Conservation (phyloP, 2,113 vertebrate genomes). For the Columba janthina region DNA sequence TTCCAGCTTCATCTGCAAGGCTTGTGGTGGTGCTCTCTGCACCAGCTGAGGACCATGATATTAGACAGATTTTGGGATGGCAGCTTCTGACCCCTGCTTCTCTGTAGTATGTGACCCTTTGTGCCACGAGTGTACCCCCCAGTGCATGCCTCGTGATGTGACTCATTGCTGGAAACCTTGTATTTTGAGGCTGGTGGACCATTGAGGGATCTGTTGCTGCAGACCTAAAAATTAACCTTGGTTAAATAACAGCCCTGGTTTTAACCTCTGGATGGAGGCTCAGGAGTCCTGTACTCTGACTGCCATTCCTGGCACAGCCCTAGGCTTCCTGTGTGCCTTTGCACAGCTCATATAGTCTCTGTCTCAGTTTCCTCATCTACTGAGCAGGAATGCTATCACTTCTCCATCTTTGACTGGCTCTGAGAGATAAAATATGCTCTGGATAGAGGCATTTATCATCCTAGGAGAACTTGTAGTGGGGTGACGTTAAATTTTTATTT, state of each 20-base stretch:
- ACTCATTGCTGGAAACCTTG: not conserved
- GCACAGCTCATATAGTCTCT: not conserved
- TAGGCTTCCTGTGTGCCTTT: not conserved
- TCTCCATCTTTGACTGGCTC: not conserved
- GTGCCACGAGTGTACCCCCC: not conserved
- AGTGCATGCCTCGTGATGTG: not conserved
- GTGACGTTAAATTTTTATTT: not conserved
- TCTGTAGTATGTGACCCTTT: not conserved
- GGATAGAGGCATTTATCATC: not conserved
- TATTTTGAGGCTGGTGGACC: not conserved
- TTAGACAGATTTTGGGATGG: not conserved
- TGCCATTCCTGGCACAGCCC: not conserved
- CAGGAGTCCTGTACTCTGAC: not conserved
- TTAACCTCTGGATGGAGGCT: not conserved
- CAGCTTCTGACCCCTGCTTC: not conserved
- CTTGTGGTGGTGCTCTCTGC: not conserved
- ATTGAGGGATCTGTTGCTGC: rapidly evolving
- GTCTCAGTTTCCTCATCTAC: not conserved
- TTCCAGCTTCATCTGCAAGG: not conserved
- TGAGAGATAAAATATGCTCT: not conserved
- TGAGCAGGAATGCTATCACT: not conserved
- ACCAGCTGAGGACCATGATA: not conserved
- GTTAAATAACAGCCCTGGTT: not conserved
- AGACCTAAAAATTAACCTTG: not conserved
- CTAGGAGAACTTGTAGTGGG: not conserved